Base-by-base conservation (phyloP, 2,797 vertebrate species). In the Strix occidentalis region DNA sequence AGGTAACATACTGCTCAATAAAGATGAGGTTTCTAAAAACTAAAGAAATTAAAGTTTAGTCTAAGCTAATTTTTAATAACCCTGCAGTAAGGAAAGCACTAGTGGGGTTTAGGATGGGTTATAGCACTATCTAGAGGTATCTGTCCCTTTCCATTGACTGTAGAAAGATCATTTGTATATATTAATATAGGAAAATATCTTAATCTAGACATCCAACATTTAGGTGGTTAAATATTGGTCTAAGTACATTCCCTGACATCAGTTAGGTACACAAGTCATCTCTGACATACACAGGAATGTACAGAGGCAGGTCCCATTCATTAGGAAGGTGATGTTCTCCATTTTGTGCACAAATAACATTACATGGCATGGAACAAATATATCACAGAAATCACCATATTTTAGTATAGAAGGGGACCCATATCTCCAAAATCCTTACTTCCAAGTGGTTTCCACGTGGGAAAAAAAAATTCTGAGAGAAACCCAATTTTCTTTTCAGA, bases 81-180 rank as follows among this genome's bases (percentile, higher is more conserved):
- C 7, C 5, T 75, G 25, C 6, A 84, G 8, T 24, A 21, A 41
- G 33, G 9, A 53, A 5, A 75, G 7, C 1, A 5, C 13, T 11
- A 20, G 3, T 3, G 5, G 2, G 8, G 10, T 6, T 69, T 56
- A 43, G 24, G 25, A 39, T 39, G 35, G 19, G 21, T 76, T 64
- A 10, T 4, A 35, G 4, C 33, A 81, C 4, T 24, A 28, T 23
- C 60, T 48, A 29, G 17, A 77, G 10, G 16, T 39, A 8, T 14
- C 46, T 45, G 4, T 26, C 16, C 25, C 18, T 50, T 43, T 16
- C 33, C 12, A 50, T 1, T 16, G 23, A 54, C 1, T 21, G 29
- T 0, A 39, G 29, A 60, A 68, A 0, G 11, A 41, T 35, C 4
- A 16, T 28, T 45, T 43, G 11, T 16, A 41, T 23, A 10, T 29